Evolutionary conservation across 2,113 vertebrate genomes (phyloP), one percentile per base, ranked within the genome.

Genomic region (Phalacrocorax aristotelis): DNA sequence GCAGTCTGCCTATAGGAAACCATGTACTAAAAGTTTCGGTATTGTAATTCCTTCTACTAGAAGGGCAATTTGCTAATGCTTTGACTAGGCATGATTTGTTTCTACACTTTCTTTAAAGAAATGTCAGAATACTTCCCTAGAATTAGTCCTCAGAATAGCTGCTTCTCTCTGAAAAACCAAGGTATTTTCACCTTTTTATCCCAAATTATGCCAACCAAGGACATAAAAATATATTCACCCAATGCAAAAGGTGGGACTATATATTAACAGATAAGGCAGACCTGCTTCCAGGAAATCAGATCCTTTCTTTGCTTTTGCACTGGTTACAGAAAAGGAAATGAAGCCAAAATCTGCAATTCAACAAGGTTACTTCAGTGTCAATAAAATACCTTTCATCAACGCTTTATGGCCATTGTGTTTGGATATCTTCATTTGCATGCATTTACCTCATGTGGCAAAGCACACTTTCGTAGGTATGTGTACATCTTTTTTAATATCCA

Each of bases 191-290:
- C 40, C 17, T 95, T 96, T 96, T 87, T 82, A 51, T 95, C 48
- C 52, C 57, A 87, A 58, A 92, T 87, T 92, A 87, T 82, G 52
- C 80, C 44, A 82, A 3, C 48, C 40, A 84, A 96, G 32, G 86
- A 49, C n/a, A 36, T 81, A 86, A 34, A 91, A 95, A 96, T 87
- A 89, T 82, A 91, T 87, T 93, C 21, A 30, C 40, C 76, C 61
- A 65, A 4, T 60, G 54, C 32, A 89, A 88, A 94, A 95, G 55
- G 90, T 84, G 34, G 48, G 30, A 87, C 86, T 92, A 87, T 93
- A 95, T 96, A 97, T 96, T 97, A 97, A 96, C 48, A 95, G 96
- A 97, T 97, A 97, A 97, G 94, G 87, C 86, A 92, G 96, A 92
- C 80, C 89, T 87, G 89, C 65, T 95, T 96, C 85, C 94, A 96